Evolutionary conservation across 1,140 invertebrate genomes (phyloP).

Genomic region (Calliphora vicina): DNA sequence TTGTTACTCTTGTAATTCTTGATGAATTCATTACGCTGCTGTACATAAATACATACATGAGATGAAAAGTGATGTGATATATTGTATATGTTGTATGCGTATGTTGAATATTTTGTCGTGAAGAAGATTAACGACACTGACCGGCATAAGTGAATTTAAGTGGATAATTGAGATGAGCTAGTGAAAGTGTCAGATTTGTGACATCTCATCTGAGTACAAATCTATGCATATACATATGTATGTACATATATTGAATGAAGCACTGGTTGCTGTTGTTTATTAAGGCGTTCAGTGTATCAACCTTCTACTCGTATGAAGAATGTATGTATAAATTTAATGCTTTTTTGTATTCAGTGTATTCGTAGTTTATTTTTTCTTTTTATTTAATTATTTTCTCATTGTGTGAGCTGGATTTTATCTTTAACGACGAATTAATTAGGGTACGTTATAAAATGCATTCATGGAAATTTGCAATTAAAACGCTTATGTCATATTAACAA

Average conservation of each 20-base stretch:
- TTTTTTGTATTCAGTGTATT: background rate
- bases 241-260: background rate
- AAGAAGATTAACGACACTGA: background rate
- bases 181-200: background rate
- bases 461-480: too few species aligned
- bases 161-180: constrained; percentile 5
- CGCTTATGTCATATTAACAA: too few species aligned
- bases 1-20: background rate
- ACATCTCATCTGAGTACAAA: background rate
- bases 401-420: too few species aligned
- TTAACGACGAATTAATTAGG: too few species aligned
- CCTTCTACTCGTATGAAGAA: background rate
- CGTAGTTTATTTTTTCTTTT: too few species aligned
- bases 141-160: background rate
- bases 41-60: background rate
- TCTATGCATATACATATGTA: background rate
- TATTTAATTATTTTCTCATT: too few species aligned
- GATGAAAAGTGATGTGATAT: too few species aligned
- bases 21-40: too few species aligned
- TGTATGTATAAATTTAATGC: background rate
- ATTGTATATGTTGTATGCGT: too few species aligned
- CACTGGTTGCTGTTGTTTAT: background rate
- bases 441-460: too few species aligned
- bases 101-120: background rate
- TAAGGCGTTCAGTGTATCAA: background rate